Percentiles rank a stretch among this genome's conserved stretches.
phyloP scores from a whole-genome alignment of 2,797 vertebrate genomes.

The Loriculus beryllinus region DNA sequence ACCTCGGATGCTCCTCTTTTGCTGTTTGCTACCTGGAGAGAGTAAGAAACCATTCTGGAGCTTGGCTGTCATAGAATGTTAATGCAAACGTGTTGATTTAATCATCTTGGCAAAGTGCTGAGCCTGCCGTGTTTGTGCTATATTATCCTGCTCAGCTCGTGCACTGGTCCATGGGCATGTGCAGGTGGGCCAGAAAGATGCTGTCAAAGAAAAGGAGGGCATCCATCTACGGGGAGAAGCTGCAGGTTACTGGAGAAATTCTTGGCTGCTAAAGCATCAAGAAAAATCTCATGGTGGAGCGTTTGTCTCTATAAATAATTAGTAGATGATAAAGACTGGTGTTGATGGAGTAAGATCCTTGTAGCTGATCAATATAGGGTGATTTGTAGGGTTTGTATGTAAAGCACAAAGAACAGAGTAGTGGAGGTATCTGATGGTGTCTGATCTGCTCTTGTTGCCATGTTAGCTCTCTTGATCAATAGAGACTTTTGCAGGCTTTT shows the following conservation, averaged over 20 bases:
- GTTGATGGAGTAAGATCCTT: neutral
- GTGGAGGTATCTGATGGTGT: neutral
- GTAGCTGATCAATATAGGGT: neutral
- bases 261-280: neutral
- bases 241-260: neutral
- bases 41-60: neutral
- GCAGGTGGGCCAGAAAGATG: neutral
- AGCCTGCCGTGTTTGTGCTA: fast-evolving
- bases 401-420: neutral
- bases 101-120: neutral
- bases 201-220: neutral
- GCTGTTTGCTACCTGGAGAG: neutral
- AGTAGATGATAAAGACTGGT: neutral
- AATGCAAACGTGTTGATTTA: neutral
- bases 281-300: neutral
- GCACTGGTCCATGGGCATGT: neutral
- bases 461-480: neutral
- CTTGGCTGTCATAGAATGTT: neutral
- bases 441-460: neutral
- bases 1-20: neutral
- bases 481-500: neutral
- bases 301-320: neutral
- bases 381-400: neutral
- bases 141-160: neutral
- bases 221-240: neutral